Evolutionary conservation across 2,797 vertebrate genomes (phyloP).

Genomic region (Anolis apletophallus): DNA sequence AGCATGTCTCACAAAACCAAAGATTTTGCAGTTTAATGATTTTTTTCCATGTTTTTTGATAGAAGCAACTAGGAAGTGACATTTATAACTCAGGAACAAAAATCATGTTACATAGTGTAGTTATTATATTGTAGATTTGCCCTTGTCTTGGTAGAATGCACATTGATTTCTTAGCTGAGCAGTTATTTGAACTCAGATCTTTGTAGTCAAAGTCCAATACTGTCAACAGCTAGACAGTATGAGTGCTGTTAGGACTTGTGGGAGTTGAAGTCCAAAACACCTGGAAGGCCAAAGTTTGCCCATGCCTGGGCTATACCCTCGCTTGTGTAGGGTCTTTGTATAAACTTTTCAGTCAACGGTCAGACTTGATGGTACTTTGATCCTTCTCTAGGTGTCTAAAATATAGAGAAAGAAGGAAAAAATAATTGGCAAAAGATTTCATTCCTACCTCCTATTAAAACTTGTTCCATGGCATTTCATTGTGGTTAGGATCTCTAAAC

Average conservation of each 20-base stretch:
- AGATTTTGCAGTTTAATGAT: too few relatives aligned
- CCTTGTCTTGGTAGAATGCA: background rate
- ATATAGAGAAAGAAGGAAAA: background rate
- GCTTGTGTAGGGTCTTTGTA: background rate
- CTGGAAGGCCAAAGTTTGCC: too few relatives aligned
- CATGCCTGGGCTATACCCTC: background rate
- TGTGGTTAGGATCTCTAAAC: background rate
- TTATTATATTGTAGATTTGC: background rate
- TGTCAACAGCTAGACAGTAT: background rate
- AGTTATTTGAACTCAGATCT: background rate
- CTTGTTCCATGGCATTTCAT: background rate
- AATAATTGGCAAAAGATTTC: background rate
- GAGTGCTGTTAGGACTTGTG: too few relatives aligned
- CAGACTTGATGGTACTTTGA: background rate
- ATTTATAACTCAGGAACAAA: too few relatives aligned
- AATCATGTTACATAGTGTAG: too few relatives aligned
- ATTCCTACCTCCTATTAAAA: background rate
- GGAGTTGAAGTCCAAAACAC: too few relatives aligned
- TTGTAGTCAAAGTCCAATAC: background rate
- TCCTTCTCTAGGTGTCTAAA: background rate
- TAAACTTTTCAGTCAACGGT: background rate
- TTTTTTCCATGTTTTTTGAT: too few relatives aligned
- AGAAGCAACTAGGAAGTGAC: too few relatives aligned
- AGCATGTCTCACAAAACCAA: too few relatives aligned
- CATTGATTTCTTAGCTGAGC: background rate